Evolutionary conservation across 2,797 vertebrate species (phyloP), one percentile per base, ranked within the genome.

Genomic region (Synaphobranchus kaupii): DNA sequence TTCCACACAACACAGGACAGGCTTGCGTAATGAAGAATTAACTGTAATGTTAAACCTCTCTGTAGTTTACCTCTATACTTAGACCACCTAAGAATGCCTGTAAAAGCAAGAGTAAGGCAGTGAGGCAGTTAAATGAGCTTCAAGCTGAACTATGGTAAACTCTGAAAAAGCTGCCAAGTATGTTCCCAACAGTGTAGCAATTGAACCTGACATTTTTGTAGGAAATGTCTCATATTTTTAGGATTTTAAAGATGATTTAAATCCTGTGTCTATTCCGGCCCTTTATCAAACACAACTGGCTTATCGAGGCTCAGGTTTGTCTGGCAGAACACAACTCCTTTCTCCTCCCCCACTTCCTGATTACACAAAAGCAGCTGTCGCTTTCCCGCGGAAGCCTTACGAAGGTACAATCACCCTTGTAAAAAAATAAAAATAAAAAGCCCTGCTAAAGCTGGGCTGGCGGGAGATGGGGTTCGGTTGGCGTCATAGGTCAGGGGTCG

Each of bases 221-320:
- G 20, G 81, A 60, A 78, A 86, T 56, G 34, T 68, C 28, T 56
- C 85, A n/a, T 54, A 86, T 76, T 54, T 86, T 73, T 28, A 86
- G 66, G 8, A 44, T 78, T 52, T 56, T 76, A 50, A 86, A 78
- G 4, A 25, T 7, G 48, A 78, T 78, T 22, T 7, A 39, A 39
- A 39, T 39, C 39, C 39, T 39, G 39, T 39, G 39, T 85, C 1
- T 58, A 1, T 50, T 86, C 20, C 20, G 10, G 25, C 58, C 47
- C 58, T 68, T 52, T 12, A 34, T 13, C 12, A 66, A 82, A 86
- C 31, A 48, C 6, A 9, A 7, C 76, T 28, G 12, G 48, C 78
- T 81, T 48, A 63, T 48, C 17, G 31, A n/a, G 22, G 39, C 12
- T 52, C 25, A 3, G 44, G 17, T 25, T 63, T 52, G 84, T 71